Evolutionary conservation across 2,797 vertebrate genomes (phyloP).

Genomic region (Rhynchotus rufescens): DNA sequence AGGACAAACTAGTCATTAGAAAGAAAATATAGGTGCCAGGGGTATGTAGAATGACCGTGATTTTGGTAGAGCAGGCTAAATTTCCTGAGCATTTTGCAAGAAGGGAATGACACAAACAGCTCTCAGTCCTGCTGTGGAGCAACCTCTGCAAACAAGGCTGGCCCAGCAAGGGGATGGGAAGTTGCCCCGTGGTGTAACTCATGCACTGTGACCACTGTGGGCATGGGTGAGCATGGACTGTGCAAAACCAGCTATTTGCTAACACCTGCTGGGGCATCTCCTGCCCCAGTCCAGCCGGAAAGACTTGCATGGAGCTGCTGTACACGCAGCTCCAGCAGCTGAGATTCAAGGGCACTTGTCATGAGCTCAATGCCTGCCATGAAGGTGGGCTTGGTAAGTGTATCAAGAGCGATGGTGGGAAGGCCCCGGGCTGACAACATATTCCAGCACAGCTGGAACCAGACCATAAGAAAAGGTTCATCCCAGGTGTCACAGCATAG

Average conservation of each 20-base stretch:
- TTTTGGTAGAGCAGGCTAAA: conserved; percentile 61
- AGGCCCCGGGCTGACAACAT: neutral
- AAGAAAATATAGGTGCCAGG: conserved; percentile 57
- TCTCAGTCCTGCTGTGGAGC: neutral
- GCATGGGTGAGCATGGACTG: accelerated
- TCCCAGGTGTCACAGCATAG: neutral
- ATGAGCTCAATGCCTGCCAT: neutral
- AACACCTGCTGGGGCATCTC: neutral
- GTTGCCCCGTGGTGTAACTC: neutral
- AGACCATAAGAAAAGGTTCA: neutral
- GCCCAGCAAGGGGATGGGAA: neutral
- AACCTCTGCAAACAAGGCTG: neutral
- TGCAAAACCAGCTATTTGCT: neutral
- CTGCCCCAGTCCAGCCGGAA: neutral
- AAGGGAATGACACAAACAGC: conserved; percentile 11
- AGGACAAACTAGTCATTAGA: conserved; percentile 72
- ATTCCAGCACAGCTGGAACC: neutral
- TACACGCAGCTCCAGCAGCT: accelerated
- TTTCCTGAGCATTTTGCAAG: conserved; percentile 55
- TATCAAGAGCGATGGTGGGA: neutral
- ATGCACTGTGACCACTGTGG: neutral
- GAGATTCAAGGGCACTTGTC: neutral
- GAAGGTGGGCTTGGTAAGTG: neutral
- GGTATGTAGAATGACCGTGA: conserved; percentile 71
- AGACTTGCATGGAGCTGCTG: neutral